These are phyloP conservation scores for Rattus rattus DNA, from an alignment of 2,113 vertebrate species.

Conservation along the genomic window DNA sequence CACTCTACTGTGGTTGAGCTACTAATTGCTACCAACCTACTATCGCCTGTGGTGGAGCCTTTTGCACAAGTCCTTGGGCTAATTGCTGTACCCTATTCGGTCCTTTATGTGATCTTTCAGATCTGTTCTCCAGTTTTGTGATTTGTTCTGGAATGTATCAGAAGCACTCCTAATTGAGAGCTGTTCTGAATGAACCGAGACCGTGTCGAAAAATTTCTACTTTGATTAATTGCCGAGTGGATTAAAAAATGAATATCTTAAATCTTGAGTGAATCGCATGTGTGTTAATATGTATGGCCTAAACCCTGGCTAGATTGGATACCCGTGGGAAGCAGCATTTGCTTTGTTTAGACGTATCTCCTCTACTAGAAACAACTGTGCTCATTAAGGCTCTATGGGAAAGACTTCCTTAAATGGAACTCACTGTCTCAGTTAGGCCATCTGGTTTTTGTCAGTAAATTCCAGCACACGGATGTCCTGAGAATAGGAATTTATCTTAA, in stretches of 20 bases:
- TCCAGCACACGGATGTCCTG: constrained; percentile 71
- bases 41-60: neutral
- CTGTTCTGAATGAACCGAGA: constrained; percentile 32
- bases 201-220: neutral
- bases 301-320: neutral
- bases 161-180: constrained; percentile 21
- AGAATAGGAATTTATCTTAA: constrained; percentile 70
- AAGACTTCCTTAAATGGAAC: constrained; percentile 23
- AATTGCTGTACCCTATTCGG: neutral
- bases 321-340: neutral
- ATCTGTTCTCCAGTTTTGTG: neutral
- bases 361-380: neutral
- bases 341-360: constrained; percentile 10
- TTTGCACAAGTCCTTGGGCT: neutral
- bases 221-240: constrained; percentile 6
- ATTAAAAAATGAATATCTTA: constrained; percentile 29
- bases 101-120: constrained; percentile 9
- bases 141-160: neutral
- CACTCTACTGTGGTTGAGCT: fast-evolving
- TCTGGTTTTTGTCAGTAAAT: constrained; percentile 41
- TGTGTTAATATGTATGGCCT: neutral
- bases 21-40: neutral
- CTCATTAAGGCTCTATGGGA: constrained; percentile 14
- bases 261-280: neutral
- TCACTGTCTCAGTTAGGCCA: neutral